phyloP scores from a whole-genome alignment of 1,140 invertebrate genomes.

The Drosophila gunungcola region DNA sequence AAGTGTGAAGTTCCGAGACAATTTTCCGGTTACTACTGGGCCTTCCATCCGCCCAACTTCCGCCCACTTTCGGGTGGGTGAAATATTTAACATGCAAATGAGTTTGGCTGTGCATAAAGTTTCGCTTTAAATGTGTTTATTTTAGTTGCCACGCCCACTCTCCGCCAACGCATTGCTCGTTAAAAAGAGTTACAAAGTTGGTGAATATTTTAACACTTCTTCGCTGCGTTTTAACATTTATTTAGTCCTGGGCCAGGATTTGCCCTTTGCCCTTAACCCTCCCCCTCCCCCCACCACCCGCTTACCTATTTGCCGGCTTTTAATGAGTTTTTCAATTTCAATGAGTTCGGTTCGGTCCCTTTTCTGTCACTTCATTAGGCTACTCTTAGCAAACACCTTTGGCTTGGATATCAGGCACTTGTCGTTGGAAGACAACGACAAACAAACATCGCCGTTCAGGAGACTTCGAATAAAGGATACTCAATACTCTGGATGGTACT shows the following conservation, averaged over 20 bases:
- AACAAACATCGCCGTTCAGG: slow-evolving; percentile 7
- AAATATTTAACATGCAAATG: slow-evolving; percentile 84
- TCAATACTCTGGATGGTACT: slow-evolving; percentile 2
- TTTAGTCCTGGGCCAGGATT: slow-evolving; percentile 62
- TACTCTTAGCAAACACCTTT: slow-evolving; percentile 35
- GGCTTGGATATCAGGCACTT: slow-evolving; percentile 21
- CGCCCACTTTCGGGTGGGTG: slow-evolving; percentile 36
- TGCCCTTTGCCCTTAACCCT: slow-evolving; percentile 7
- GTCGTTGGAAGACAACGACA: slow-evolving; percentile 9
- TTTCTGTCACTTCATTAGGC: slow-evolving; percentile 49
- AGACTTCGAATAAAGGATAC: slow-evolving; percentile 11
- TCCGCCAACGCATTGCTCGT: slow-evolving; percentile 53
- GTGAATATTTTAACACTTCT: slow-evolving; percentile 83
- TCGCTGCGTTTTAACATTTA: slow-evolving; percentile 79
- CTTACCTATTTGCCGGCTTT: slow-evolving; percentile 20
- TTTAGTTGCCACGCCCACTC: slow-evolving; percentile 71
- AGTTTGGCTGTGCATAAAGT: slow-evolving; percentile 82
- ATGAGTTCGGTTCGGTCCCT: slow-evolving; percentile 43
- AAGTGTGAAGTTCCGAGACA: slow-evolving; percentile 77
- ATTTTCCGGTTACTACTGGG: slow-evolving; percentile 42
- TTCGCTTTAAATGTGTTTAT: slow-evolving; percentile 83
- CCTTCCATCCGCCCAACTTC: neutral
- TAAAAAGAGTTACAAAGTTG: slow-evolving; percentile 84
- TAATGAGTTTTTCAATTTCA: slow-evolving; percentile 55
- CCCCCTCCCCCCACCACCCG: neutral